A percentile compares a stretch with the other conserved stretches of the same genome.
phyloP scores from a whole-genome alignment of 2,797 vertebrate genomes.

The Rhadinocentrus ornatus region DNA sequence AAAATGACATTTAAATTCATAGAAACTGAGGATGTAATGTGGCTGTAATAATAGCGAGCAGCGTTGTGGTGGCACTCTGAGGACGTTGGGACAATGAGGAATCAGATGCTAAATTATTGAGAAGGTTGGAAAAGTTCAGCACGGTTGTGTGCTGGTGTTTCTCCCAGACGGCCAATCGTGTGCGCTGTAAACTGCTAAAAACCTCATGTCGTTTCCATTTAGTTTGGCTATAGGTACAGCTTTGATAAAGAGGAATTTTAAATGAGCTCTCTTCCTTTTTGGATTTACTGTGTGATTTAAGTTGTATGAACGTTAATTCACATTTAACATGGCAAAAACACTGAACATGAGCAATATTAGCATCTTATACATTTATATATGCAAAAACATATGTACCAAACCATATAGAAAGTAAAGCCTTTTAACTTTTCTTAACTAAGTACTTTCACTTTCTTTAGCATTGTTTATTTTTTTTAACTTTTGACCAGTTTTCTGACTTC shows the following conservation, averaged over 20 bases:
- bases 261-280: constrained; percentile 6
- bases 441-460: too few species aligned
- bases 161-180: constrained; percentile 26
- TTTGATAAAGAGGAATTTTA: constrained; percentile 16
- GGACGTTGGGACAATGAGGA: constrained; percentile 30
- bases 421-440: too few species aligned
- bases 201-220: constrained; percentile 18
- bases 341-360: neutral
- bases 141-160: constrained; percentile 13
- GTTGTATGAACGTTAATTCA: neutral
- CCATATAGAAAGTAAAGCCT: too few species aligned
- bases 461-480: too few species aligned
- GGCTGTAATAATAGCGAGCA: neutral
- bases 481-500: too few species aligned
- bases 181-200: neutral
- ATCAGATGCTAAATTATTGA: constrained; percentile 50
- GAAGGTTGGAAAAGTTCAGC: constrained; percentile 1
- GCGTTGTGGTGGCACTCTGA: neutral
- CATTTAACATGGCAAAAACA: neutral
- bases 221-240: constrained; percentile 19
- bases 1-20: constrained; percentile 20
- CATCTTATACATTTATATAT: neutral
- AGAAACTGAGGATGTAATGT: constrained; percentile 30
- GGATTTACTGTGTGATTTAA: too few species aligned
- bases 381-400: too few species aligned